Percentiles rank a stretch among this genome's conserved stretches.
Conservation (phyloP, 1,140 invertebrate species). For the Lethocerus indicus region DNA sequence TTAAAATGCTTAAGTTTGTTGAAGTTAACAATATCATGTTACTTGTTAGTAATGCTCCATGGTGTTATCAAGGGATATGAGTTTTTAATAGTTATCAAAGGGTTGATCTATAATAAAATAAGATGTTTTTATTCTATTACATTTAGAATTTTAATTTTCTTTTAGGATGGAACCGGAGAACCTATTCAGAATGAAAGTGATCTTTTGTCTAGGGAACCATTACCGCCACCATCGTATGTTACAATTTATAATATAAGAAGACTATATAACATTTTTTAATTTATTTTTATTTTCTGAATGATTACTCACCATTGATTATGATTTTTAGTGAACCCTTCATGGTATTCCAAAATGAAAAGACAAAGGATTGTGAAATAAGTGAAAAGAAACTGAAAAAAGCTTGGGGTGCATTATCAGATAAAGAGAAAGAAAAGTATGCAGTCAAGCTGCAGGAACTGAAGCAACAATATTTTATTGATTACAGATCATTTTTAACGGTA, state of each 20-base stretch:
- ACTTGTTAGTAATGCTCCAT: too few relatives aligned
- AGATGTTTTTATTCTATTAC: too few relatives aligned
- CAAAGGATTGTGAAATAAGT: constrained; percentile 6
- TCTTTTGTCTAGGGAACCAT: not conserved
- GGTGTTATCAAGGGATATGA: too few relatives aligned
- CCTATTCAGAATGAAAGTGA: not conserved
- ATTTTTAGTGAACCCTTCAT: constrained; percentile 7
- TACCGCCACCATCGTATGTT: constrained; percentile 1
- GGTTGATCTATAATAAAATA: too few relatives aligned
- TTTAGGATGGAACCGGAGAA: not conserved
- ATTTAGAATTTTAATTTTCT: not conserved
- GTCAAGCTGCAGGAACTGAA: constrained; percentile 9
- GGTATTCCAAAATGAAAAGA: constrained; percentile 9
- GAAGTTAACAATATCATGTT: too few relatives aligned
- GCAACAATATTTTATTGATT: constrained; percentile 12
- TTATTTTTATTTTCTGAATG: not conserved
- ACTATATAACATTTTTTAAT: not conserved
- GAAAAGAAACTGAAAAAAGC: constrained; percentile 9
- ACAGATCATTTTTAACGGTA: constrained; percentile 11
- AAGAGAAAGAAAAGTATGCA: constrained; percentile 10
- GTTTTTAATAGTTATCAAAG: too few relatives aligned
- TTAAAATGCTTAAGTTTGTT: too few relatives aligned
- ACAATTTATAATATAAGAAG: too few relatives aligned
- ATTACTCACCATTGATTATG: not conserved
- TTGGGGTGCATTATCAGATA: constrained; percentile 7